A percentile compares a stretch with the other conserved stretches of the same genome.
Evolutionary conservation across 2,113 vertebrate genomes (phyloP).

Genomic region (Podarcis muralis): DNA sequence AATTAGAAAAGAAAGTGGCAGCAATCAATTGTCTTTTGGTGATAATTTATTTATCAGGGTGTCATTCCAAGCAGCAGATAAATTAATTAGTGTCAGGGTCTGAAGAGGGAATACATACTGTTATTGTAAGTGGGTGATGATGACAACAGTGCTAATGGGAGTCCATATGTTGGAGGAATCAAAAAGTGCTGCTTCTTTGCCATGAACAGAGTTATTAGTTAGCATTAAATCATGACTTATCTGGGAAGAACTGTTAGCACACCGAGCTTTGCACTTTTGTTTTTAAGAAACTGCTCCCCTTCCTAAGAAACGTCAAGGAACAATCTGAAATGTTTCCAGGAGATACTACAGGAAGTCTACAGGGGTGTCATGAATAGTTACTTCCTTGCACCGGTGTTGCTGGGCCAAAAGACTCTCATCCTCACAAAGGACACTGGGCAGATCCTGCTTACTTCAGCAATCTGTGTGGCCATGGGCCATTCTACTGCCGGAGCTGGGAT

Average conservation of each 20-base stretch:
- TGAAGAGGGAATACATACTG: slow-evolving; percentile 42
- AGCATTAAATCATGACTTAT: slow-evolving; percentile 23
- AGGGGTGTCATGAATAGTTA: slow-evolving; percentile 20
- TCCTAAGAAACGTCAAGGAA: slow-evolving; percentile 44
- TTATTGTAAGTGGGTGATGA: slow-evolving; percentile 50
- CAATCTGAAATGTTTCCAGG: slow-evolving; percentile 50
- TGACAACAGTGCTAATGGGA: slow-evolving; percentile 33
- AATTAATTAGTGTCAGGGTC: slow-evolving; percentile 70
- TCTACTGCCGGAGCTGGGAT: slow-evolving; percentile 58
- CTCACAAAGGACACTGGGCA: slow-evolving; percentile 40
- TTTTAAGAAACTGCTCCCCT: neutral
- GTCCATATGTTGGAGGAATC: slow-evolving; percentile 26
- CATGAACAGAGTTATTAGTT: slow-evolving; percentile 5
- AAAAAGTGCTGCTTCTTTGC: neutral
- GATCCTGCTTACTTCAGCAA: slow-evolving; percentile 65
- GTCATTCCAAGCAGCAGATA: slow-evolving; percentile 72
- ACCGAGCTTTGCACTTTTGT: slow-evolving; percentile 10
- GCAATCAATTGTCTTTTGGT: slow-evolving; percentile 54
- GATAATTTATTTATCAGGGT: slow-evolving; percentile 77
- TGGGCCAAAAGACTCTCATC: slow-evolving; percentile 47
- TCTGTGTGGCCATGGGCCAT: slow-evolving; percentile 51
- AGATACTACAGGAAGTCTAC: slow-evolving; percentile 35
- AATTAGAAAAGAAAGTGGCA: slow-evolving; percentile 70
- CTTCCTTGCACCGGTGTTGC: slow-evolving; percentile 34
- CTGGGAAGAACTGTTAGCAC: neutral